Evolutionary conservation across 1,140 invertebrate genomes (phyloP).

Genomic region (Cotesia typhae): DNA sequence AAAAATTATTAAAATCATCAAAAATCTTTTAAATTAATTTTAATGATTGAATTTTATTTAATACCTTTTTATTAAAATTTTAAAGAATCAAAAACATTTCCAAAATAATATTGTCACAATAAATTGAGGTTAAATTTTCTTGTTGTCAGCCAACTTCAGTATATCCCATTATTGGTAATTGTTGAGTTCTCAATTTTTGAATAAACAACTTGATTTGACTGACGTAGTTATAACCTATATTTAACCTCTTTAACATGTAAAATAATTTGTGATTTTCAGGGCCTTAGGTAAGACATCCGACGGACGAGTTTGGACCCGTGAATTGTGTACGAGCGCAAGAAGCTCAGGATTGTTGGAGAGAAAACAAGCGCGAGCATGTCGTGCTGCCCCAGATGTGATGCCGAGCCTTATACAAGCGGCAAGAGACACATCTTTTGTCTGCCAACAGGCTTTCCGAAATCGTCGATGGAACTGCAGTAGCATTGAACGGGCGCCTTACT

Average conservation of each 20-base stretch:
- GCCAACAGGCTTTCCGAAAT: slow-evolving; percentile 76
- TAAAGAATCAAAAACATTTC: too few relatives aligned
- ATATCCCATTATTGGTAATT: too few relatives aligned
- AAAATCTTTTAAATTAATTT: too few relatives aligned
- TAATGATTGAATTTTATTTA: too few relatives aligned
- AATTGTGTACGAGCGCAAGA: slow-evolving; percentile 65
- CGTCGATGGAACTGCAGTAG: slow-evolving; percentile 89
- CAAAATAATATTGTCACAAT: too few relatives aligned
- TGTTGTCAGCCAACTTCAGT: too few relatives aligned
- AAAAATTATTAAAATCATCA: too few relatives aligned
- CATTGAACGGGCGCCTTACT: slow-evolving; percentile 75
- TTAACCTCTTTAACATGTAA: not conserved
- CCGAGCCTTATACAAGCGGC: slow-evolving; percentile 78
- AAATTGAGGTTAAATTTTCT: too few relatives aligned
- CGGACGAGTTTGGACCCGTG: slow-evolving; percentile 57
- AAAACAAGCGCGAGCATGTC: slow-evolving; percentile 73
- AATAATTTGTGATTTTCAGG: slow-evolving; percentile 40
- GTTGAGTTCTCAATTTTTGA: too few relatives aligned
- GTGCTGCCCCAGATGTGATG: slow-evolving; percentile 75
- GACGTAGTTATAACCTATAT: not conserved
- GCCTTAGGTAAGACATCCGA: slow-evolving; percentile 57
- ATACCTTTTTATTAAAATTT: too few relatives aligned
- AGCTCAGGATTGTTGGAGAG: slow-evolving; percentile 68
- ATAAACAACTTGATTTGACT: too few relatives aligned
- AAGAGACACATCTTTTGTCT: slow-evolving; percentile 72